Percentiles rank a stretch among this genome's conserved stretches.
These are phyloP conservation scores for Siderastrea siderea DNA, from an alignment of 92 coral and sea anemone species.

Conservation along the genomic window DNA sequence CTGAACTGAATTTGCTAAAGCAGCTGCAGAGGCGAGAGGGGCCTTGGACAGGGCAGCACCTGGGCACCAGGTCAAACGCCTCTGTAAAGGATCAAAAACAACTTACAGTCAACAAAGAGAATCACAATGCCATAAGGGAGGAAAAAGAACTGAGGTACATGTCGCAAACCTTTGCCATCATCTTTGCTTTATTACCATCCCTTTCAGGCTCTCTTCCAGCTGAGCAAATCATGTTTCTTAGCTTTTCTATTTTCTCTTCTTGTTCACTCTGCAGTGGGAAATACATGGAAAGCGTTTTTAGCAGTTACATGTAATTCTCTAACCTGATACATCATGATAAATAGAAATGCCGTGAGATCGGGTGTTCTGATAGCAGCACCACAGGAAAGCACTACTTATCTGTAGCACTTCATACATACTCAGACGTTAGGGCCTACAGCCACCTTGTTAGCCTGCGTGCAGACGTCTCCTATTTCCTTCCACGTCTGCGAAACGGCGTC, in stretches of 20 bases:
- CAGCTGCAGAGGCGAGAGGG: slow-evolving; percentile 67
- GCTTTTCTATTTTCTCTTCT: slow-evolving; percentile 70
- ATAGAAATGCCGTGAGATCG: background rate
- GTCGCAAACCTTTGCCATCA: slow-evolving; percentile 31
- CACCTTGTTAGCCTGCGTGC: no score
- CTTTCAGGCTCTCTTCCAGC: slow-evolving; percentile 47
- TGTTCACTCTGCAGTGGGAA: slow-evolving; percentile 64
- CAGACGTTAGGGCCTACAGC: background rate
- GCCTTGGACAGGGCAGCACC: slow-evolving; percentile 66
- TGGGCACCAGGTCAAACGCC: slow-evolving; percentile 91
- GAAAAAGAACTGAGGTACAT: background rate
- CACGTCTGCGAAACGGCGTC: no score
- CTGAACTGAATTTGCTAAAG: slow-evolving; percentile 28
- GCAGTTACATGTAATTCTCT: no score
- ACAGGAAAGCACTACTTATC: background rate
- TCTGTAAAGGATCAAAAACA: slow-evolving; percentile 10
- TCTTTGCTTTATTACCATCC: background rate
- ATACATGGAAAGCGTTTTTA: background rate
- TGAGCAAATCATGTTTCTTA: slow-evolving; percentile 77
- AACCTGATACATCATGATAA: background rate
- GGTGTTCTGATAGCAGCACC: background rate
- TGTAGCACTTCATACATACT: background rate
- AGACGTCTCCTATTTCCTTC: no score
- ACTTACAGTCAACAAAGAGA: background rate
- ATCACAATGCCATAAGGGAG: background rate